These are phyloP conservation scores for Antheraea yamamai DNA, from an alignment of 2,888 invertebrate species.

Conservation along the genomic window DNA sequence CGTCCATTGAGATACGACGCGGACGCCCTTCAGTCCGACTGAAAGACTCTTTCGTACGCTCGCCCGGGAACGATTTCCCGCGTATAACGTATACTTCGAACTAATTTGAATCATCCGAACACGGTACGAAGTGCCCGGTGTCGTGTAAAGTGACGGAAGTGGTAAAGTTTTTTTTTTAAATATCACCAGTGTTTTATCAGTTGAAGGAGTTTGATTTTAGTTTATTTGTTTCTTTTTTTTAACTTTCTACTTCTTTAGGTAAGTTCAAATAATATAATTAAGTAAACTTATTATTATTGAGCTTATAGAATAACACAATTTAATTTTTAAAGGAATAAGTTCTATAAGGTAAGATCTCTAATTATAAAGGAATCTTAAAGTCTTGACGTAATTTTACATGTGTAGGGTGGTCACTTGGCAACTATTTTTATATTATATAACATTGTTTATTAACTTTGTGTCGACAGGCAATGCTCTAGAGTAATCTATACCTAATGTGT, in stretches of 20 bases:
- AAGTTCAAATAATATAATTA: not conserved
- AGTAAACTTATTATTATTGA: not conserved
- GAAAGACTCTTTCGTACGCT: slow-evolving; percentile 62
- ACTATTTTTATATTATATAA: not conserved
- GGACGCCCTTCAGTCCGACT: slow-evolving; percentile 69
- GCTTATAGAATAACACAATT: not conserved
- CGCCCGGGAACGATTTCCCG: slow-evolving; percentile 62
- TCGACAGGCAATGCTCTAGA: not conserved
- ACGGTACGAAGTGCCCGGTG: slow-evolving; percentile 43
- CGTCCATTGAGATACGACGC: slow-evolving; percentile 63
- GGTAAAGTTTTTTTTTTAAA: slow-evolving; percentile 10
- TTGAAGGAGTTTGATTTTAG: slow-evolving; percentile 12
- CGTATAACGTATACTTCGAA: slow-evolving; percentile 57
- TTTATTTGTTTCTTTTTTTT: not conserved
- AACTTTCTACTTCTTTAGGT: slow-evolving; percentile 11
- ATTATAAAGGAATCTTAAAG: not conserved
- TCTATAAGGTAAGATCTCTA: not conserved
- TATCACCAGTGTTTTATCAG: slow-evolving; percentile 1
- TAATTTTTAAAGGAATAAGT: not conserved
- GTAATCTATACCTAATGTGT: not conserved
- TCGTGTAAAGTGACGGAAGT: slow-evolving; percentile 29
- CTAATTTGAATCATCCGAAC: slow-evolving; percentile 52
- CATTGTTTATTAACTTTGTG: not conserved
- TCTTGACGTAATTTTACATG: not conserved
- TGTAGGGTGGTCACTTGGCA: not conserved